Percentiles rank a stretch among this genome's conserved stretches.
Evolutionary conservation across 2,113 vertebrate species (phyloP).

Genomic region (Actinemys pallida): DNA sequence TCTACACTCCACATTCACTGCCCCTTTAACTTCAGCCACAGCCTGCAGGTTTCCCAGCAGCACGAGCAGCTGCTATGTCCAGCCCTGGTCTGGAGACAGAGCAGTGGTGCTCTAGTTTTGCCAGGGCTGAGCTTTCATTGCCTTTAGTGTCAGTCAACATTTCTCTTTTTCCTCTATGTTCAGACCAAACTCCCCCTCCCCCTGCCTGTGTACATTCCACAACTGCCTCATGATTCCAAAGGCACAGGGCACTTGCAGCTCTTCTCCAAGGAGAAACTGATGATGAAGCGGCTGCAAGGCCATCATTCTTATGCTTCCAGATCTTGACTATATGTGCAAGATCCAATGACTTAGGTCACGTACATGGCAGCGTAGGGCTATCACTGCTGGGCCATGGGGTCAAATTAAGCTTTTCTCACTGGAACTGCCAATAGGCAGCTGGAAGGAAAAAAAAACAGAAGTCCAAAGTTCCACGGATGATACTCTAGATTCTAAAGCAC

Average conservation of each 20-base stretch:
- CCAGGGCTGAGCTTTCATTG: background rate
- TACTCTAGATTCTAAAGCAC: background rate
- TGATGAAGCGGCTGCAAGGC: too few species aligned
- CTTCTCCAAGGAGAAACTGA: background rate
- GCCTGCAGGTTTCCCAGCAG: background rate
- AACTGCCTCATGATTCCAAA: background rate
- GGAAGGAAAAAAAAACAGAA: background rate
- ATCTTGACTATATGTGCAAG: too few species aligned
- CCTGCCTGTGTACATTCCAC: too few species aligned
- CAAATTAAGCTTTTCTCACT: background rate
- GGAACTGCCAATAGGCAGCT: background rate
- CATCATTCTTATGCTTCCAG: background rate
- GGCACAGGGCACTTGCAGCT: background rate
- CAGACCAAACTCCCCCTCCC: background rate
- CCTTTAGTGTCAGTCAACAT: rapidly evolving
- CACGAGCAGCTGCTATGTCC: background rate
- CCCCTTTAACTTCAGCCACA: background rate
- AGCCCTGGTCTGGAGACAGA: rapidly evolving
- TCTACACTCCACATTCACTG: background rate
- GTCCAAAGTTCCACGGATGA: rapidly evolving
- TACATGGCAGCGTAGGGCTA: background rate
- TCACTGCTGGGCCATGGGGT: background rate
- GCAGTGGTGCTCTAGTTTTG: background rate
- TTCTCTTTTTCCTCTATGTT: background rate
- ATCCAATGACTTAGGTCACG: too few species aligned